These are phyloP conservation scores for Heteractis magnifica DNA, from an alignment of 92 coral and sea anemone genomes.

Conservation along the genomic window DNA sequence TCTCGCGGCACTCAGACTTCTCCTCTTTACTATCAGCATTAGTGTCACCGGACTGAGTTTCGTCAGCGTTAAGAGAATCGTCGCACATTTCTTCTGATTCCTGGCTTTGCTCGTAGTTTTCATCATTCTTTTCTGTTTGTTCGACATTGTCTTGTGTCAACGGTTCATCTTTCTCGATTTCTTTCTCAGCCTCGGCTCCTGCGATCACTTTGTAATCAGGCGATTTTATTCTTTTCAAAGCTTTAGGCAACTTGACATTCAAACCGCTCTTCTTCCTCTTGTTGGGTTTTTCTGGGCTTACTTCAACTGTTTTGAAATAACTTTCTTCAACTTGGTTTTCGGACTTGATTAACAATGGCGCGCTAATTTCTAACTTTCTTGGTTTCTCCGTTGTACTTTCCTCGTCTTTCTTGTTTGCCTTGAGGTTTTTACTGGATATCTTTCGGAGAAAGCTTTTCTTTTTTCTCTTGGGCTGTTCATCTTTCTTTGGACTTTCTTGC, in stretches of 20 bases:
- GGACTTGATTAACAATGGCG: slow-evolving; percentile 13
- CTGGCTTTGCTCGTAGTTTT: neutral
- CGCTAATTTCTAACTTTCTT: slow-evolving; percentile 12
- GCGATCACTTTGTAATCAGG: slow-evolving; percentile 17
- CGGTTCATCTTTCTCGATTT: slow-evolving; percentile 18
- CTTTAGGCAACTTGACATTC: slow-evolving; percentile 30
- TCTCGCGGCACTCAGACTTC: neutral
- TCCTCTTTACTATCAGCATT: neutral
- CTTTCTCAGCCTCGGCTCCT: slow-evolving; percentile 36
- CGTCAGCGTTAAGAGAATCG: neutral
- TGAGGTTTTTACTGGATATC: slow-evolving; percentile 25
- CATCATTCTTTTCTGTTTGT: neutral
- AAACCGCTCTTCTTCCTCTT: slow-evolving; percentile 30
- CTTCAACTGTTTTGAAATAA: slow-evolving; percentile 9
- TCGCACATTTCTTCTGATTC: neutral
- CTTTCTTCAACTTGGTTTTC: neutral
- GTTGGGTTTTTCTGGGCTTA: slow-evolving; percentile 17
- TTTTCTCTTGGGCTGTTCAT: slow-evolving; percentile 28
- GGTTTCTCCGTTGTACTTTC: neutral
- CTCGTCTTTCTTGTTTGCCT: slow-evolving; percentile 15
- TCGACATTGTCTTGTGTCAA: slow-evolving; percentile 2
- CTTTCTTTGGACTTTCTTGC: neutral
- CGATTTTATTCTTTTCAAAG: slow-evolving; percentile 21
- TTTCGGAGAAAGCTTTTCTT: slow-evolving; percentile 39
- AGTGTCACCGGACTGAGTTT: neutral